Percentiles rank a stretch among this genome's conserved stretches.
These are phyloP conservation scores for Bradypodion ventrale DNA, from an alignment of 2,797 vertebrate species.

Conservation along the genomic window DNA sequence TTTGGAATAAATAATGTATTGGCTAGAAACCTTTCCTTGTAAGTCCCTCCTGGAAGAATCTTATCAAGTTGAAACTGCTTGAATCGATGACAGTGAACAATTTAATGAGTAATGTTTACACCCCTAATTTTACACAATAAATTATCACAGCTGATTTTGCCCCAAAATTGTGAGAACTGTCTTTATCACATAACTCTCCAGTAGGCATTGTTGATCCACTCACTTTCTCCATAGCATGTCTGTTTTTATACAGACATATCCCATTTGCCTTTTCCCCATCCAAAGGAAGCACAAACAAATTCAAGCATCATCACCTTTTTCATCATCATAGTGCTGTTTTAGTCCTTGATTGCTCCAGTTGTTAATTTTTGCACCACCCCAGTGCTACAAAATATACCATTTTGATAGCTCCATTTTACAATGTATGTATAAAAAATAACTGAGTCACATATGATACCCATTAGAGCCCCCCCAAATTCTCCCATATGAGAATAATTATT, in stretches of 20 bases:
- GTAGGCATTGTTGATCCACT: background rate
- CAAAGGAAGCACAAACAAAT: background rate
- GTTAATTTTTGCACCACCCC: background rate
- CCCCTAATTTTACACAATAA: background rate
- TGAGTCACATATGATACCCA: slow-evolving; percentile 3
- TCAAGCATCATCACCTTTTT: background rate
- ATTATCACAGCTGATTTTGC: background rate
- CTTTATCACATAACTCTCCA: background rate
- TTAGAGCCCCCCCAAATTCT: no score
- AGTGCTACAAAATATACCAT: background rate
- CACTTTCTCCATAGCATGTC: background rate
- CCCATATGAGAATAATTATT: slow-evolving; percentile 39
- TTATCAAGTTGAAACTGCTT: background rate
- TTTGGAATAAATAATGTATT: no score
- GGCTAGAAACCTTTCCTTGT: no score
- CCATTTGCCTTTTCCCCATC: background rate
- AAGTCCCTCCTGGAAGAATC: no score
- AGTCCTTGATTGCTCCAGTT: background rate
- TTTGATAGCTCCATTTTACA: background rate
- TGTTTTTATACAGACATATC: background rate
- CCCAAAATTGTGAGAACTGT: background rate
- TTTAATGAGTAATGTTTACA: background rate
- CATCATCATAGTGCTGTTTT: background rate
- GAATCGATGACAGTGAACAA: background rate
- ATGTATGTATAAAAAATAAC: no score